phyloP scores from a whole-genome alignment of 2,888 invertebrate genomes.

The Oscheius sp. region DNA sequence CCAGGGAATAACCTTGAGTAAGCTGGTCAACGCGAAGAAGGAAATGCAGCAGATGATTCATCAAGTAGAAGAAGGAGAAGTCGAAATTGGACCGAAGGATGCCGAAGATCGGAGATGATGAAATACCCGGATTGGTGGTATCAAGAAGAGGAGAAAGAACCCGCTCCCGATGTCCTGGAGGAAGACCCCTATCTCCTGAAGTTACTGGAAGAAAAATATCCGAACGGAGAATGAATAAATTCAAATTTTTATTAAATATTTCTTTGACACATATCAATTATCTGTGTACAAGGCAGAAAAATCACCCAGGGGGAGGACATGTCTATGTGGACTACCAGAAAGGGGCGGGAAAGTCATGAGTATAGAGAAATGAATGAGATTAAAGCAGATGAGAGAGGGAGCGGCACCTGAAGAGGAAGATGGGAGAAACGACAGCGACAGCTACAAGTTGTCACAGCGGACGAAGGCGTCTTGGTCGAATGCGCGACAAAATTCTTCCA shows the following conservation, averaged over 20 bases:
- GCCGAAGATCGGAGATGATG: too few species aligned
- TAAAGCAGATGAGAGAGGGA: neutral
- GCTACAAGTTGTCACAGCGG: conserved; percentile 53
- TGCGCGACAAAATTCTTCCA: conserved; percentile 50
- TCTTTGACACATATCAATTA: neutral
- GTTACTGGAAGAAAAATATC: too few species aligned
- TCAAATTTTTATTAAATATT: neutral
- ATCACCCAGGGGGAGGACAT: conserved; percentile 4
- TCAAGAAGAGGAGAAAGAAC: too few species aligned
- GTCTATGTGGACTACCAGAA: too few species aligned
- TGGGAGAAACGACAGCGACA: conserved; percentile 7
- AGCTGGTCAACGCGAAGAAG: too few species aligned
- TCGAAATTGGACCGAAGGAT: too few species aligned
- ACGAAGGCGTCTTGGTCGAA: conserved; percentile 60
- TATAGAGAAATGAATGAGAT: neutral
- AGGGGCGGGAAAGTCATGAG: neutral
- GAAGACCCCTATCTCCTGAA: too few species aligned
- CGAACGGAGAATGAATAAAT: neutral
- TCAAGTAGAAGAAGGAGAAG: too few species aligned
- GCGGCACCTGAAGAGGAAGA: neutral
- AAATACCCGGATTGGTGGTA: too few species aligned
- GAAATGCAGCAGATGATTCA: too few species aligned
- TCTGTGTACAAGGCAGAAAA: conserved; percentile 21
- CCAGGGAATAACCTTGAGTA: too few species aligned
- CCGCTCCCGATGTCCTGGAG: too few species aligned